Percentiles rank a stretch among this genome's conserved stretches.
phyloP scores from a whole-genome alignment of 1,140 invertebrate genomes.

The Atta texana region DNA sequence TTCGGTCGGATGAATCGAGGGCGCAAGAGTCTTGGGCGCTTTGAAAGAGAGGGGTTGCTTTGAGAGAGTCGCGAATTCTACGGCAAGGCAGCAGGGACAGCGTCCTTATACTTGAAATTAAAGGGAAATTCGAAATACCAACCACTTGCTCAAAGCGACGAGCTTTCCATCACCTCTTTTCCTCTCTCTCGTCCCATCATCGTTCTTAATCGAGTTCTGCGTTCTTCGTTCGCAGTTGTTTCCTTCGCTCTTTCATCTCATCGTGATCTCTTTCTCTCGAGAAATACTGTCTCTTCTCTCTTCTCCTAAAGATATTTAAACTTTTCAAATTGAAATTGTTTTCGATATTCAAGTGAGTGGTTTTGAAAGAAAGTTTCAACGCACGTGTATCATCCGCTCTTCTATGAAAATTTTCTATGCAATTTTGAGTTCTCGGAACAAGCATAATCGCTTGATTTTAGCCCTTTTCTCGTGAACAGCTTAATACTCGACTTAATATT shows the following conservation, averaged over 20 bases:
- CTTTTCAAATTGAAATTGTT: constrained; percentile 84
- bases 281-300: constrained; percentile 31
- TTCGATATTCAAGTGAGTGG: constrained; percentile 80
- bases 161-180: constrained; percentile 52
- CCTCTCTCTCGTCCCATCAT: constrained; percentile 41
- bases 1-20: constrained; percentile 56
- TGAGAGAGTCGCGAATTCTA: constrained; percentile 72
- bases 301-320: constrained; percentile 76
- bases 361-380: constrained; percentile 65
- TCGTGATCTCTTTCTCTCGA: constrained; percentile 57
- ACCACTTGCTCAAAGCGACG: constrained; percentile 76
- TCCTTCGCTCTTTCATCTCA: constrained; percentile 55
- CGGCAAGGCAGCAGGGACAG: constrained; percentile 53
- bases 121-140: constrained; percentile 82
- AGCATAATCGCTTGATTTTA: constrained; percentile 41
- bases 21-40: constrained; percentile 60
- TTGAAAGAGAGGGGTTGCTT: constrained; percentile 66
- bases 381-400: neutral
- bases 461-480: neutral
- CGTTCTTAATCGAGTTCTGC: constrained; percentile 60
- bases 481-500: constrained; percentile 41
- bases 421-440: constrained; percentile 7
- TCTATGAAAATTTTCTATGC: constrained; percentile 56
- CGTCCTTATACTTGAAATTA: constrained; percentile 82
- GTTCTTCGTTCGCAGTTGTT: constrained; percentile 54